Percentiles rank a stretch among this genome's conserved stretches.
phyloP scores from a whole-genome alignment of 1,140 invertebrate species.

The Oreohelix idahoensis region DNA sequence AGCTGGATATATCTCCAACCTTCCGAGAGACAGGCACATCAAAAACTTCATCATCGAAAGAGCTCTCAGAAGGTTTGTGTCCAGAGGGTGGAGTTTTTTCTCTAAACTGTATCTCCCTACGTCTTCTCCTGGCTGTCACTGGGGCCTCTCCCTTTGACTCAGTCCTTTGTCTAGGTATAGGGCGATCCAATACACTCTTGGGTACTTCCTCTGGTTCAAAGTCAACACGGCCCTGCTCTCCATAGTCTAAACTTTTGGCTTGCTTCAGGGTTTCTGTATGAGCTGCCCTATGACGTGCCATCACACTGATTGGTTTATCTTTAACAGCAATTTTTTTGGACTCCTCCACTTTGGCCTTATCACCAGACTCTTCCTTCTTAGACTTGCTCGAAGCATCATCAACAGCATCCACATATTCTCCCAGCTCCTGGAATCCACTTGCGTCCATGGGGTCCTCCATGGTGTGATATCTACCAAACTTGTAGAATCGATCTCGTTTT shows the following conservation, averaged over 20 bases:
- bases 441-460: slow-evolving; percentile 33
- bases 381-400: background rate
- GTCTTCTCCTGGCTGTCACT: slow-evolving; percentile 16
- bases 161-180: slow-evolving; percentile 34
- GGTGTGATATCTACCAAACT: slow-evolving; percentile 26
- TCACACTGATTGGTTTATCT: background rate
- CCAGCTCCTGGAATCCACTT: slow-evolving; percentile 4
- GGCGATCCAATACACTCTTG: slow-evolving; percentile 33
- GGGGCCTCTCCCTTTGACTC: slow-evolving; percentile 37
- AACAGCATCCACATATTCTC: background rate
- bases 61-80: slow-evolving; percentile 40
- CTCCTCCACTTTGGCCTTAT: background rate
- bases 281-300: background rate
- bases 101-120: slow-evolving; percentile 24
- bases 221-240: background rate
- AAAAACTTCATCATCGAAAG: slow-evolving; percentile 43
- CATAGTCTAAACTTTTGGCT: slow-evolving; percentile 29
- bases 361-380: background rate
- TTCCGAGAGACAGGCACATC: slow-evolving; percentile 23
- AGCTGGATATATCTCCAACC: slow-evolving; percentile 27
- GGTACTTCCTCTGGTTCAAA: slow-evolving; percentile 37
- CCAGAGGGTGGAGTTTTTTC: slow-evolving; percentile 25
- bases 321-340: background rate
- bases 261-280: slow-evolving; percentile 27
- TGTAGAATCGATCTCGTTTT: slow-evolving; percentile 18